These are phyloP conservation scores for Galagoides demidoff DNA, from an alignment of 2,797 vertebrate genomes.

Conservation along the genomic window DNA sequence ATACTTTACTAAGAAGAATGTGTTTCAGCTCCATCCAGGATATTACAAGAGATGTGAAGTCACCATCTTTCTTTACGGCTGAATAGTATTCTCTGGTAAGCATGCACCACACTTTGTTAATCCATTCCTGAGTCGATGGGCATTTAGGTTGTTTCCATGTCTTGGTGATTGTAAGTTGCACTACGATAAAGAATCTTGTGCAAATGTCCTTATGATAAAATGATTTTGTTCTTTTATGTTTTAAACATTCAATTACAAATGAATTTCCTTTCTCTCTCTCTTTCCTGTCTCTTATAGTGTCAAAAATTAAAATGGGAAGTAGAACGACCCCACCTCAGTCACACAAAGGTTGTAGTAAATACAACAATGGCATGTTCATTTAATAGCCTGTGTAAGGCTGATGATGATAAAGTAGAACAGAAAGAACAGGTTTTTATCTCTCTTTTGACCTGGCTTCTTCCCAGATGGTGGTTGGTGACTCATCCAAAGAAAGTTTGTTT, in stretches of 20 bases:
- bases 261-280: neutral
- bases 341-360: neutral
- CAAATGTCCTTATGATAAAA: too few species aligned
- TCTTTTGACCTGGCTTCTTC: conserved; percentile 20
- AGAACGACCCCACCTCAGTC: neutral
- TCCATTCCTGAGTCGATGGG: too few species aligned
- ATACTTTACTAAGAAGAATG: too few species aligned
- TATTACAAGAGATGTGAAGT: too few species aligned
- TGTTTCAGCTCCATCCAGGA: too few species aligned
- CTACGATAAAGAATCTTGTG: too few species aligned
- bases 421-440: conserved; percentile 9
- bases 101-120: too few species aligned
- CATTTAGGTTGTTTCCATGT: too few species aligned
- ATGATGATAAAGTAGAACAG: conserved; percentile 12
- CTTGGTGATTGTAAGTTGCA: too few species aligned
- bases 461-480: conserved; percentile 45
- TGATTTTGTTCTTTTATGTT: neutral
- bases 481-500: neutral
- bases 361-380: neutral
- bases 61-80: too few species aligned
- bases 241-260: neutral
- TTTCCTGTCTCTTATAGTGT: neutral
- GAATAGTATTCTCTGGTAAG: too few species aligned
- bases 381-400: neutral
- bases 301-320: neutral